Evolutionary conservation across 2,797 vertebrate species (phyloP).

Genomic region (Lates japonicus): DNA sequence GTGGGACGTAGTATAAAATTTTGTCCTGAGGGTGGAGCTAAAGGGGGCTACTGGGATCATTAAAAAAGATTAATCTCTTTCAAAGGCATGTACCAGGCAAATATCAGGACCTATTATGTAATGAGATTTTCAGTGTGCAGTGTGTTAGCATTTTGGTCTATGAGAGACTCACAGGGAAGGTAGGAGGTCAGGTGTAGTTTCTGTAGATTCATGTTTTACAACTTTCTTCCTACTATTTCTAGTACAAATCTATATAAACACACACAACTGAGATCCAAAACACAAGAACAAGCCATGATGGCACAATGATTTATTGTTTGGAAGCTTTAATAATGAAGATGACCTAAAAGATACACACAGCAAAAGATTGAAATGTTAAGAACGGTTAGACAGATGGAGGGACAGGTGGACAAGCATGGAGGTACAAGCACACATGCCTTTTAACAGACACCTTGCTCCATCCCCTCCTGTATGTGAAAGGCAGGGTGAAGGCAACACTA

Average conservation of each 20-base stretch:
- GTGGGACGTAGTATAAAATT: background rate
- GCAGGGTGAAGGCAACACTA: conserved; percentile 81
- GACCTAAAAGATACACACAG: no score
- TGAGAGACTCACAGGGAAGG: background rate
- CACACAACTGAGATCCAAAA: background rate
- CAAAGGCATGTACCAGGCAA: background rate
- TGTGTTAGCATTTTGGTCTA: background rate
- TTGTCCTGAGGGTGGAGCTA: background rate
- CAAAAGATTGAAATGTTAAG: background rate
- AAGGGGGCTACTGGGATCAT: background rate
- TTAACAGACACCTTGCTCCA: conserved; percentile 85
- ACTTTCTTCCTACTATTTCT: background rate
- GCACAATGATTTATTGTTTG: background rate
- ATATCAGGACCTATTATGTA: background rate
- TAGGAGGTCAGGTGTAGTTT: background rate
- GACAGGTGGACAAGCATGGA: conserved; percentile 31
- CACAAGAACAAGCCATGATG: conserved; percentile 18
- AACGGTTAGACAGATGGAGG: conserved; percentile 36
- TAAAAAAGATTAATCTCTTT: background rate
- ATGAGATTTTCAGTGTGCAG: background rate
- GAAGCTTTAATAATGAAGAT: no score
- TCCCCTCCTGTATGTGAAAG: conserved; percentile 90
- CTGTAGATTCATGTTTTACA: background rate
- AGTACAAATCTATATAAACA: background rate
- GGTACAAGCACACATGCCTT: background rate